Evolutionary conservation across 2,113 vertebrate genomes (phyloP), one percentile per base, ranked within the genome.

Genomic region (Ibidorhyncha struthersii): DNA sequence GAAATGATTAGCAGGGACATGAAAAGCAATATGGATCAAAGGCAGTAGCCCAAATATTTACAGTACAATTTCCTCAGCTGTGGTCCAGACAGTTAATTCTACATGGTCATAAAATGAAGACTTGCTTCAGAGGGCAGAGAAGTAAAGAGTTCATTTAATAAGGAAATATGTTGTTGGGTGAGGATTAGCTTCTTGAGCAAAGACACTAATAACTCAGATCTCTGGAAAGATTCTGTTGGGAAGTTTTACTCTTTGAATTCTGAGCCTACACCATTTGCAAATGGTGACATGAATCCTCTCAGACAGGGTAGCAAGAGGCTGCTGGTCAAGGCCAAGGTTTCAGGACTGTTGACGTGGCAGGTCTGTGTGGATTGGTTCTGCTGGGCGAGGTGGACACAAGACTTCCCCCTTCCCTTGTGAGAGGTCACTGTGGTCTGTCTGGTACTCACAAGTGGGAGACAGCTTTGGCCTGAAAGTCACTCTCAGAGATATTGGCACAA

Each of bases 341-440:
- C n/a, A 32, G 52, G 22, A 9, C 29, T 45, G 38, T n/a, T 53
- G 21, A 18, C 0, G 0, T 1, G 6, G 40, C 17, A 55, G 6
- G 7, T 65, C 43, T 55, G 12, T 20, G 30, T 34, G 12, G 10
- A 8, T 11, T 43, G 3, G 1, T 49, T 88, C 21, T 80, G 25
- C 38, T 63, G 13, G 17, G 5, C 0, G 0, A 76, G 32, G 14
- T 13, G n/a, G 2, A 50, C 6, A 5, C 34, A 45, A 85, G n/a
- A 2, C 41, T 85, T 74, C 8, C 11, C 4, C 8, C 7, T 77
- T 65, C 25, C 12, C 19, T 55, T 25, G 4, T 63, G 38, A 62
- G 36, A 41, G 3, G 12, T 66, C 16, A 14, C 32, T 19, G 47
- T 30, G 10, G 2, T 41, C 18, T 38, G 27, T 6, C 55, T 36